Evolutionary conservation across 2,888 invertebrate genomes (phyloP), one percentile per base, ranked within the genome.

Genomic region (Urechis unicinctus): DNA sequence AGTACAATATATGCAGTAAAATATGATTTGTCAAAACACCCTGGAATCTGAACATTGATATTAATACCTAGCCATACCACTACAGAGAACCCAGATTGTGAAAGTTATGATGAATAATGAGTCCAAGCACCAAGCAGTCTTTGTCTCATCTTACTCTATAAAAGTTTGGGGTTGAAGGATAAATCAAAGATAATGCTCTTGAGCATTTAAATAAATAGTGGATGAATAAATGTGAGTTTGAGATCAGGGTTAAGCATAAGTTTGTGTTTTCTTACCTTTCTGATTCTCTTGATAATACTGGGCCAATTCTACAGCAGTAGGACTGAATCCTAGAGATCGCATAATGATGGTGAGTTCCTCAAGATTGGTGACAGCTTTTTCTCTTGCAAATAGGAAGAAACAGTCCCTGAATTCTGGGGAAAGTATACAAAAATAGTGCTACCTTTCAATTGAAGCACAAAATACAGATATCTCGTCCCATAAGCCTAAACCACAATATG

Each of bases 301-400:
- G 60, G 88, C 86, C 42, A 95, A 79, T 77, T 96, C 96, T 53
- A 88, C 88, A 58, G 91, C 89, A 0, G 95, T 96, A 0, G 95
- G 95, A 63, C 93, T 92, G 80, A 93, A 85, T 0, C 93, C 94
- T 5, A 96, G 81, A 0, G 95, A 95, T 61, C 95, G 81, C 94
- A 95, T 96, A 31, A 95, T 91, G 1, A 91, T 87, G 0, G 91
- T 91, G 57, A 96, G 80, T 76, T 95, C 93, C 72, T 94, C 92
- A 62, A 93, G 79, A 0, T 88, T 88, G 22, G 86, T 86, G 52
- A 96, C 93, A 76, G 92, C 93, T 36, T 88, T 88, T 48, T 64
- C 62, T 47, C 62, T 66, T 0, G 94, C 93, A 75, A 93, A 94
- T 53, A 96, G 82, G 77, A 92, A 93, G 81, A 95, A 96, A 72